A percentile compares a stretch with the other conserved stretches of the same genome.
These are phyloP conservation scores for Phenganax stokvisi DNA, from an alignment of 92 coral and sea anemone species.

Conservation along the genomic window DNA sequence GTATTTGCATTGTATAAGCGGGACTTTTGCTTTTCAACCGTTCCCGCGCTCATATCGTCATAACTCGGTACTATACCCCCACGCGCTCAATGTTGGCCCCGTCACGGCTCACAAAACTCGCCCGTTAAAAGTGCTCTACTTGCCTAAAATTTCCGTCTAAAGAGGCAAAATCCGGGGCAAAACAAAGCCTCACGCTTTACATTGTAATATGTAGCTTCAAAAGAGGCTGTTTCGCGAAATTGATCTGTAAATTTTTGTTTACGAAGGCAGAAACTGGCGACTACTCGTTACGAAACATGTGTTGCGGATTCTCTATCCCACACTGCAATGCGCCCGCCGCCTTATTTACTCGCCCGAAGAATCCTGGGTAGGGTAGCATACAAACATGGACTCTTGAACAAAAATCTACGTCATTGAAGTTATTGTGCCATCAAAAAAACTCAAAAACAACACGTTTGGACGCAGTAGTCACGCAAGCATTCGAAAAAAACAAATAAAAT, in stretches of 20 bases:
- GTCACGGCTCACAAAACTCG: slow-evolving; percentile 17
- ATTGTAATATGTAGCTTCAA: slow-evolving; percentile 7
- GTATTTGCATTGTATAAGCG: slow-evolving; percentile 57
- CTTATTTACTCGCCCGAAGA: slow-evolving; percentile 3
- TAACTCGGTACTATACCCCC: slow-evolving; percentile 15
- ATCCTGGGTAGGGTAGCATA: not conserved
- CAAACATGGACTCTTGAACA: not conserved
- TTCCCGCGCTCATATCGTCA: slow-evolving; percentile 23
- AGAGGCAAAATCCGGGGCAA: slow-evolving; percentile 4
- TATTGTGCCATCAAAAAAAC: too few species aligned
- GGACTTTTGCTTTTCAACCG: slow-evolving; percentile 41
- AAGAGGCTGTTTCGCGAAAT: not conserved
- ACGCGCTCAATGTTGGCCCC: not conserved
- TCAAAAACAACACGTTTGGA: too few species aligned
- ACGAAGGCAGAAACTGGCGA: slow-evolving; percentile 7
- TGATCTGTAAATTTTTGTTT: slow-evolving; percentile 6
- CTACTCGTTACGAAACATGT: slow-evolving; percentile 15
- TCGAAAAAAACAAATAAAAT: too few species aligned
- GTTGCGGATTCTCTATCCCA: slow-evolving; percentile 27
- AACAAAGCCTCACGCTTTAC: slow-evolving; percentile 22
- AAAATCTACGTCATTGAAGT: too few species aligned
- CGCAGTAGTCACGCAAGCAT: too few species aligned
- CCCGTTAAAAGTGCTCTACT: slow-evolving; percentile 12
- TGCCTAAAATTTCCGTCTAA: slow-evolving; percentile 8
- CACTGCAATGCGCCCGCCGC: slow-evolving; percentile 27